A percentile compares a stretch with the other conserved stretches of the same genome.
Evolutionary conservation across 2,797 vertebrate species (phyloP).

Genomic region (Pempheris klunzingeri): DNA sequence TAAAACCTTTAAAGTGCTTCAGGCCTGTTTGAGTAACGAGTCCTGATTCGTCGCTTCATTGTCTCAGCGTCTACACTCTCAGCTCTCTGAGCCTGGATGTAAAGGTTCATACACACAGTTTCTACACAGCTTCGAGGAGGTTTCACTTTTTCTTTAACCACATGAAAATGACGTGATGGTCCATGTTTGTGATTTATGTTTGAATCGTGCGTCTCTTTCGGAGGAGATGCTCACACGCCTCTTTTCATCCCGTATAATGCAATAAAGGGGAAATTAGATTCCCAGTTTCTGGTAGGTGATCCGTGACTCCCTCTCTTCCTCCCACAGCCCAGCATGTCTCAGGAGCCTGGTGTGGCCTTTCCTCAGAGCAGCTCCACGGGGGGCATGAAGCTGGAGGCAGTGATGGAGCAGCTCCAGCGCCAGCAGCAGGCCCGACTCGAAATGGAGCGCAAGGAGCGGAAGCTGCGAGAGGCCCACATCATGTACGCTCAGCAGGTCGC

Average conservation of each 20-base stretch:
- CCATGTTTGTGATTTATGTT: no score
- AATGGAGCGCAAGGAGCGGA: constrained; percentile 92
- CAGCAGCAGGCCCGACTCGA: constrained; percentile 89
- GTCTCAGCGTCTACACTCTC: no score
- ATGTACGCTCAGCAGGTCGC: constrained; percentile 92
- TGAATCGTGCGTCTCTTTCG: background rate
- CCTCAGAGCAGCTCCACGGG: constrained; percentile 87
- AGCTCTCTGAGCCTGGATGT: no score
- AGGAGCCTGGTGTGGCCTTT: constrained; percentile 85
- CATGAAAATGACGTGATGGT: no score
- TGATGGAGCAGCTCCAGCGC: constrained; percentile 95
- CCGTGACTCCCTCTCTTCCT: constrained; percentile 54
- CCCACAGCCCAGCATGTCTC: constrained; percentile 81
- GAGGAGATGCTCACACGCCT: background rate
- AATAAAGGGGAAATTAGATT: constrained; percentile 46
- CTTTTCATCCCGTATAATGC: constrained; percentile 23
- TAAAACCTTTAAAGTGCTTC: no score
- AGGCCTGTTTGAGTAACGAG: no score
- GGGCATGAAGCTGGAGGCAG: constrained; percentile 93
- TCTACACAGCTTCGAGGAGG: no score
- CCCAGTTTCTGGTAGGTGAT: constrained; percentile 43
- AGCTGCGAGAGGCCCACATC: constrained; percentile 91
- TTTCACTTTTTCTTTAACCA: no score
- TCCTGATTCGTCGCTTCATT: no score
- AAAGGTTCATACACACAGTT: no score